A percentile compares a stretch with the other conserved stretches of the same genome.
Conservation (phyloP, 2,113 vertebrate genomes). For the Crotophaga sulcirostris region DNA sequence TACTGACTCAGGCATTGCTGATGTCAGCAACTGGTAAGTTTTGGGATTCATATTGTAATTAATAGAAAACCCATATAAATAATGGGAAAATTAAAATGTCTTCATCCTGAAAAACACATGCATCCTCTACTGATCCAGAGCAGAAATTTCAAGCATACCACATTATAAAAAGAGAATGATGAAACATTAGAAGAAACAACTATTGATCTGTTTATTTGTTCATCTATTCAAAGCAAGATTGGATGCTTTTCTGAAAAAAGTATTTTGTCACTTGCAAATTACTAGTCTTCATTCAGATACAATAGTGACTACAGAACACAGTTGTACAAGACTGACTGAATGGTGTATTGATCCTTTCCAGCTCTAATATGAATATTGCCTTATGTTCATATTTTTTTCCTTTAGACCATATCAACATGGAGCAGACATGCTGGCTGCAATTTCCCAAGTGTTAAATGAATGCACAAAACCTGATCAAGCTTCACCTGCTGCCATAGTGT, state of each 20-base stretch:
- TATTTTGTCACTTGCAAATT: background rate
- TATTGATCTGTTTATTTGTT: background rate
- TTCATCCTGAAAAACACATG: background rate
- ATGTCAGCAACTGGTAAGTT: background rate
- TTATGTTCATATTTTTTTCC: background rate
- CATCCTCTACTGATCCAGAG: background rate
- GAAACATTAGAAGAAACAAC: background rate
- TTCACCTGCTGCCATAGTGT: slow-evolving; percentile 84
- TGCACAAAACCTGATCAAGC: slow-evolving; percentile 86
- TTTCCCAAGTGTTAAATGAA: slow-evolving; percentile 85
- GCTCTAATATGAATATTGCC: background rate
- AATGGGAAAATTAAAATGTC: background rate
- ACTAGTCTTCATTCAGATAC: background rate
- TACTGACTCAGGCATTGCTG: background rate
- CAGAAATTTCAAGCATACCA: background rate
- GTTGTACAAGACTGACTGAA: background rate
- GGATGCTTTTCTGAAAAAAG: background rate
- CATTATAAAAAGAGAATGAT: background rate
- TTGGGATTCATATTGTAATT: background rate
- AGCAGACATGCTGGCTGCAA: slow-evolving; percentile 93
- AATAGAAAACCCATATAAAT: background rate
- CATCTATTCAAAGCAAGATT: background rate
- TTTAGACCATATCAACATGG: slow-evolving; percentile 93
- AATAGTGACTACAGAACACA: background rate
- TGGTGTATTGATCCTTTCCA: background rate